Percentiles rank a stretch among this genome's conserved stretches.
phyloP scores from a whole-genome alignment of 2,797 vertebrate genomes.

The Acanthis flammea region DNA sequence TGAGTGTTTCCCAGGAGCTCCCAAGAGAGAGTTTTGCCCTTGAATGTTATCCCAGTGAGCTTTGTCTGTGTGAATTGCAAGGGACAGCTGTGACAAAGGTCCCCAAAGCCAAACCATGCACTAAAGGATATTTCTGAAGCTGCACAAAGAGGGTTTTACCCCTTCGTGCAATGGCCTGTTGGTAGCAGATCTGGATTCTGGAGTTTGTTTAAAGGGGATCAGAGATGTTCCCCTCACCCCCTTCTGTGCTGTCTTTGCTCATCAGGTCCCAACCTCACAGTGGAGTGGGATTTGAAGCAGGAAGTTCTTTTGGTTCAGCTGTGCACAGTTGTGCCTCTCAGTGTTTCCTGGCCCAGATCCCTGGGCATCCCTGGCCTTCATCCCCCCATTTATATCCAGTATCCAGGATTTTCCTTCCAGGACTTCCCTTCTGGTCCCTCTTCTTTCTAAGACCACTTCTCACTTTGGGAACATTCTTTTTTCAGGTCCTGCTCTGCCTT shows the following conservation, averaged over 20 bases:
- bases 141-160: neutral
- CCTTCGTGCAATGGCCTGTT: neutral
- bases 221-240: neutral
- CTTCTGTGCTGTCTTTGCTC: neutral
- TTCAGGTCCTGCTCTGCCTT: neutral
- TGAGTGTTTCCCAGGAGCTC: neutral
- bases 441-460: neutral
- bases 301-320: neutral
- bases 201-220: neutral
- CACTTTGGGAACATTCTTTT: neutral
- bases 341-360: neutral
- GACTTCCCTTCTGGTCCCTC: neutral
- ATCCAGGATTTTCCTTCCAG: neutral
- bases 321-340: neutral
- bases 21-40: neutral
- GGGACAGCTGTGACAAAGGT: neutral
- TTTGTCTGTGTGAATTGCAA: neutral
- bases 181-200: neutral
- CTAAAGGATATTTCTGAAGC: neutral
- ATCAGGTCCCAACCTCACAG: neutral
- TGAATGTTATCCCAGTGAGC: neutral
- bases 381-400: accelerated
- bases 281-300: neutral
- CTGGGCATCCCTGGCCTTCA: neutral
- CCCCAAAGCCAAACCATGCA: neutral